Conservation (phyloP, 2,797 vertebrate genomes). For the Siniperca scherzeri region DNA sequence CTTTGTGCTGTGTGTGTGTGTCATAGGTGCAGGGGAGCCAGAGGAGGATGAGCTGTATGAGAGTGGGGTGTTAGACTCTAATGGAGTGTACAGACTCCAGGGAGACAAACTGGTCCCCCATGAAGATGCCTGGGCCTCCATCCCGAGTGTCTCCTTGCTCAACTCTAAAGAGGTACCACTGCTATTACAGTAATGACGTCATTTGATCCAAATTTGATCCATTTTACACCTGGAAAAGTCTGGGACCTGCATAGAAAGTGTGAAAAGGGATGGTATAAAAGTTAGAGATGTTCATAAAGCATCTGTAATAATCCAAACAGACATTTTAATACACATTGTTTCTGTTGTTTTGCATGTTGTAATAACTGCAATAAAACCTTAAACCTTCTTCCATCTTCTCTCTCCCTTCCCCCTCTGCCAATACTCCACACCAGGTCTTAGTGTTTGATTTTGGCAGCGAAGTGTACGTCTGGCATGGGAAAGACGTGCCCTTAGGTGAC, state of each 20-base stretch:
- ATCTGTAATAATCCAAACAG: neutral
- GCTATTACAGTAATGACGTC: constrained; percentile 18
- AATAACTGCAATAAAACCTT: neutral
- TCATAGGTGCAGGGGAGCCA: constrained; percentile 85
- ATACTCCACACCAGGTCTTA: constrained; percentile 77
- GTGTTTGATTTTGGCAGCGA: constrained; percentile 90
- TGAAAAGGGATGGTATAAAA: neutral
- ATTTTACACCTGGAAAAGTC: constrained; percentile 6
- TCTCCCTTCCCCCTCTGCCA: neutral
- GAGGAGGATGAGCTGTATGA: constrained; percentile 90
- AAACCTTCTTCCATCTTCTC: neutral
- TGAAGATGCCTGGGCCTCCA: constrained; percentile 87
- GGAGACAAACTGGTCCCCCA: constrained; percentile 88
- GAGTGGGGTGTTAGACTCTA: constrained; percentile 85
- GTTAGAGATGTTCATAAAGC: neutral
- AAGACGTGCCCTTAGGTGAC: constrained; percentile 86
- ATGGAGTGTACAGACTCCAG: constrained; percentile 84
- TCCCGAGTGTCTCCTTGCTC: constrained; percentile 86
- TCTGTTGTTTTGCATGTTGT: neutral
- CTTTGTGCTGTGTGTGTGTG: constrained; percentile 21
- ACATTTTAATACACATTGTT: neutral
- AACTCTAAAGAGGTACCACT: constrained; percentile 85
- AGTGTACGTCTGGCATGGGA: constrained; percentile 89
- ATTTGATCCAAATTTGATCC: neutral
- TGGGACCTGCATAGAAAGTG: neutral